These are phyloP conservation scores for Oreochromis mossambicus DNA, from an alignment of 2,797 vertebrate genomes.

Conservation along the genomic window DNA sequence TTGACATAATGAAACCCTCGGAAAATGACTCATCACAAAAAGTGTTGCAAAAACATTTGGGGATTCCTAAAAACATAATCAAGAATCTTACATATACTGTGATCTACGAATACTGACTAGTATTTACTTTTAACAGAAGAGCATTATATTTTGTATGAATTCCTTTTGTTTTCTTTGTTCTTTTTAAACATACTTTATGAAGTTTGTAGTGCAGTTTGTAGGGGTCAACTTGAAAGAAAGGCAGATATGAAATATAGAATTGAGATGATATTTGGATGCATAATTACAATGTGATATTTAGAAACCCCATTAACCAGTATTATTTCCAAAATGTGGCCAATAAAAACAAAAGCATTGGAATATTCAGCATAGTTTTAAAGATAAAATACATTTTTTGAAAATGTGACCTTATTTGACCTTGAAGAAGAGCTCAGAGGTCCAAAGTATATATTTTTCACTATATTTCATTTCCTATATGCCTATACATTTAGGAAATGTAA, in stretches of 20 bases:
- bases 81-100: neutral
- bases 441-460: neutral
- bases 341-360: neutral
- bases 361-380: neutral
- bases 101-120: neutral
- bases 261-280: neutral
- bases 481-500: accelerated
- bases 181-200: neutral
- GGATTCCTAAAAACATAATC: neutral
- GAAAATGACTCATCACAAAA: neutral
- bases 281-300: too few species aligned
- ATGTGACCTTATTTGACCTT: neutral
- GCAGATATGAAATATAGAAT: neutral
- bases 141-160: neutral
- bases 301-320: neutral
- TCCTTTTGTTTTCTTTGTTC: neutral
- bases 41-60: neutral
- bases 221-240: neutral
- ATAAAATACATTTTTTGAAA: neutral
- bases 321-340: neutral
- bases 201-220: neutral
- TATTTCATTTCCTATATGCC: accelerated
- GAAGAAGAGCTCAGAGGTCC: neutral
- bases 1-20: neutral
- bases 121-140: neutral